Evolutionary conservation across 2,888 invertebrate species (phyloP), one percentile per base, ranked within the genome.

Genomic region (Bugula neritina): DNA sequence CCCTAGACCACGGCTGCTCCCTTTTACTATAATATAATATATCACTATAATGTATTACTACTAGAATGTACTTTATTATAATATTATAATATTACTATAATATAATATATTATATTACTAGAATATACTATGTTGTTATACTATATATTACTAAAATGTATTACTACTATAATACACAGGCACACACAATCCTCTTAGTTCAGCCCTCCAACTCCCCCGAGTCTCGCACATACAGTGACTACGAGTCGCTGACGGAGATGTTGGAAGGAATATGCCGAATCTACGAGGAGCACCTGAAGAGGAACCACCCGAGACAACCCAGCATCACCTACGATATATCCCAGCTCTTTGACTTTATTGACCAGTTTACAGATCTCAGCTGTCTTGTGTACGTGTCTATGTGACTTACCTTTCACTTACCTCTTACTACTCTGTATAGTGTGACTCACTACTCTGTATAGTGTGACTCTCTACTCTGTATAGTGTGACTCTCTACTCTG

Each of bases 251-350:
- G 10, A 97, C 96, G 80, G 97, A 97, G 80, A 96, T 96, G 82
- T 92, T 98, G 91, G 97, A 98, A 87, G 96, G 95, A 52, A 95
- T 99, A 17, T 99, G 99, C 84, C 97, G 97, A 86, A 98, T 99
- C 76, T 99, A 95, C 82, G 99, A 99, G 82, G 98, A 99, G 81
- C 98, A 99, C 85, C 86, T 99, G 77, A 99, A 99, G 83, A 88
- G 93, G 73, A 89, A 92, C 79, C 96, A 98, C 83, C 98, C 99
- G 0, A 92, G 94, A 81, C 93, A 93, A 23, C 94, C 95, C 0
- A 94, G 94, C 0, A 99, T 99, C 74, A 98, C 98, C 0, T 99
- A 99, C 81, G 98, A 99, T 83, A 97, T 99, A 72, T 93, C 92
- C 72, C 96, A 99, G 81, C 87, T 99, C 73, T 99, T 99, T 84